These are phyloP conservation scores for Tinamus major DNA, from an alignment of 2,797 vertebrate genomes.

Conservation along the genomic window DNA sequence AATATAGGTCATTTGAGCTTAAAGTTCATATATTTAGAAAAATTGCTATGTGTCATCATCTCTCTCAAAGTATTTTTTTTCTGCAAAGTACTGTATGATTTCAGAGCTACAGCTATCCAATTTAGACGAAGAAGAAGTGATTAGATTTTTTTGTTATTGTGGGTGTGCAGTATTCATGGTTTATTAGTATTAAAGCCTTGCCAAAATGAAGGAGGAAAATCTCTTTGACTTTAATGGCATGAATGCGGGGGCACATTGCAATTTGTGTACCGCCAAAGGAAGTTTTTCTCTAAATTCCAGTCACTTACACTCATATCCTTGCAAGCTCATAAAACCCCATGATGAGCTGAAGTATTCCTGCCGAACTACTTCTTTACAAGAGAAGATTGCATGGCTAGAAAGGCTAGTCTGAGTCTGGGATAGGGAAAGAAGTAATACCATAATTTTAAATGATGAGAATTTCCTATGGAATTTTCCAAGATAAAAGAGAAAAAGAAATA, in stretches of 20 bases:
- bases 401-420: background rate
- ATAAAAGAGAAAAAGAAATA: background rate
- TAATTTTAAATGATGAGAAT: background rate
- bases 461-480: background rate
- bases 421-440: background rate
- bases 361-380: background rate
- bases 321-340: background rate
- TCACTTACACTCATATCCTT: background rate
- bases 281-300: background rate
- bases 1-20: background rate
- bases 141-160: background rate
- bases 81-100: background rate
- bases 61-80: background rate
- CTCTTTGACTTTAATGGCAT: background rate
- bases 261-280: background rate
- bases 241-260: background rate
- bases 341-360: background rate
- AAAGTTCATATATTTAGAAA: background rate
- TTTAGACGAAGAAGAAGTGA: background rate
- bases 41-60: background rate
- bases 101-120: background rate
- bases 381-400: background rate
- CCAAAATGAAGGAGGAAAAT: background rate
- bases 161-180: background rate
- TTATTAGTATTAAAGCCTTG: background rate